Conservation (phyloP, 1,140 invertebrate species). For the Heliconius congener region DNA sequence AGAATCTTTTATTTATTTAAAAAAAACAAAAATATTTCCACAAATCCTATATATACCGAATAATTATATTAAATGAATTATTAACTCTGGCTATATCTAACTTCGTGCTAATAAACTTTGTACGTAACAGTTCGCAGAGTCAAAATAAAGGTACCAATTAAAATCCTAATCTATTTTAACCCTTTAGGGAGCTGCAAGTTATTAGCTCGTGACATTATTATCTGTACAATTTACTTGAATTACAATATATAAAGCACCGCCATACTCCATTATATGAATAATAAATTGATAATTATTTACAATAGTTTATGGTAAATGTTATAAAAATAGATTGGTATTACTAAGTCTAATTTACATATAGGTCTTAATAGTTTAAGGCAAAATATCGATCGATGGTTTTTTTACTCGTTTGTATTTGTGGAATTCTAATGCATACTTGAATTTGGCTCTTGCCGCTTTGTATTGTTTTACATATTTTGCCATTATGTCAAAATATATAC, state of each 20-base stretch:
- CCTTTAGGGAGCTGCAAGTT: conserved; percentile 7
- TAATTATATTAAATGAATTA: too few relatives aligned
- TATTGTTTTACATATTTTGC: too few relatives aligned
- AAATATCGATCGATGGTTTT: too few relatives aligned
- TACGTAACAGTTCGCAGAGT: neutral
- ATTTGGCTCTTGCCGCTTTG: too few relatives aligned
- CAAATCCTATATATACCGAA: too few relatives aligned
- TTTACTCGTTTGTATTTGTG: too few relatives aligned
- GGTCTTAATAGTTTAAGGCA: too few relatives aligned
- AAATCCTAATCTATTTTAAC: conserved; percentile 11
- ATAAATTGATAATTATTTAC: neutral
- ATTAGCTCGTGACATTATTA: conserved; percentile 6
- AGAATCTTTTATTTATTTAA: neutral
- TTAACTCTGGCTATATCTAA: neutral
- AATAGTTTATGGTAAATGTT: neutral
- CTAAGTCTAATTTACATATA: neutral
- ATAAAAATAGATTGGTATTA: neutral
- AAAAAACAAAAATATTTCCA: too few relatives aligned
- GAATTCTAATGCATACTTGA: too few relatives aligned
- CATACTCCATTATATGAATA: conserved; percentile 5
- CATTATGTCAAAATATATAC: too few relatives aligned
- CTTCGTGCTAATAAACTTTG: neutral
- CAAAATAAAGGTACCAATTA: conserved; percentile 8
- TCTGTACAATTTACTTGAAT: conserved; percentile 6
- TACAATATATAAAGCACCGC: conserved; percentile 10